Percentiles rank a stretch among this genome's conserved stretches.
Evolutionary conservation across 1,140 invertebrate species (phyloP).

Genomic region (Muscidifurax raptorellus): DNA sequence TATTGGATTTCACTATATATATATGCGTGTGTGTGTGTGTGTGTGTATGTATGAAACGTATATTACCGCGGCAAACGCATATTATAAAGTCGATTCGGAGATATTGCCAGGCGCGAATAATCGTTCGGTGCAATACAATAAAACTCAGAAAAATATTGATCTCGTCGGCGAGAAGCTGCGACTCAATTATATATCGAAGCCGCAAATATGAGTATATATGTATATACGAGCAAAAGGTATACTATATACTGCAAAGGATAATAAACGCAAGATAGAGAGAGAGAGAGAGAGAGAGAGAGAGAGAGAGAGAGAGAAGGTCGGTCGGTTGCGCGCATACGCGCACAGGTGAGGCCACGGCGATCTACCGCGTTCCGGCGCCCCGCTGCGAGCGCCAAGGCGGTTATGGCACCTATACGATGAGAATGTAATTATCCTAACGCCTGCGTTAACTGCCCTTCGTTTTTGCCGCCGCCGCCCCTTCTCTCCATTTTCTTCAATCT

Average conservation of each 20-base stretch:
- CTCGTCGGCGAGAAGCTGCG: slow-evolving; percentile 58
- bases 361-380: slow-evolving; percentile 36
- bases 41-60: too few species aligned
- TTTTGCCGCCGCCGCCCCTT: slow-evolving; percentile 26
- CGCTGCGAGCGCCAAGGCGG: slow-evolving; percentile 54
- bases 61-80: too few species aligned
- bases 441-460: slow-evolving; percentile 53
- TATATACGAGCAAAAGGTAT: not conserved
- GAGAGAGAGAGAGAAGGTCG: slow-evolving; percentile 36
- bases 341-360: slow-evolving; percentile 19
- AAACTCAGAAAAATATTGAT: not conserved
- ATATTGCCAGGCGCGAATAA: not conserved
- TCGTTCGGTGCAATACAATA: not conserved
- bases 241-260: not conserved
- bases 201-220: not conserved
- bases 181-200: slow-evolving; percentile 66
- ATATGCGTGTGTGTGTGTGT: too few species aligned
- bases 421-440: slow-evolving; percentile 67
- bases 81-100: not conserved
- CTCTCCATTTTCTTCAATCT: slow-evolving; percentile 38
- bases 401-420: slow-evolving; percentile 62
- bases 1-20: slow-evolving; percentile 24
- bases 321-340: not conserved
- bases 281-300: slow-evolving; percentile 37
- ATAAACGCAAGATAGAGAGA: slow-evolving; percentile 23